Evolutionary conservation across 2,888 invertebrate genomes (phyloP).

Genomic region (Pristionchus japonicus): DNA sequence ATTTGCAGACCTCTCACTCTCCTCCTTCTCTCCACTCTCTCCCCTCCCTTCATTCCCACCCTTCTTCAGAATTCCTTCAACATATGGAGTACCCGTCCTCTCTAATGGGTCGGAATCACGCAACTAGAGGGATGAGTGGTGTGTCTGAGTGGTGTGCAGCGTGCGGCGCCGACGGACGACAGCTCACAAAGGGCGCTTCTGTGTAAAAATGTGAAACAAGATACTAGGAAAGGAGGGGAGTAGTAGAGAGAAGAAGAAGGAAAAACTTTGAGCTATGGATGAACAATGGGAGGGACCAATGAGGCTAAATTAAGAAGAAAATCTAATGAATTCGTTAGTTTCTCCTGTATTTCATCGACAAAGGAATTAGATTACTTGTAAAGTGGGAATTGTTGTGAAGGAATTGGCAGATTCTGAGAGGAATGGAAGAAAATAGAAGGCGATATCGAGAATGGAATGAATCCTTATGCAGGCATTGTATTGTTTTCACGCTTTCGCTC

Average conservation of each 20-base stretch:
- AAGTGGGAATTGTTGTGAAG: background rate
- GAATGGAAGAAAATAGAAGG: background rate
- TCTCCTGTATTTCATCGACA: background rate
- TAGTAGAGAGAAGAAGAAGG: background rate
- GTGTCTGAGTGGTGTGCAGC: background rate
- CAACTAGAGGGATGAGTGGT: background rate
- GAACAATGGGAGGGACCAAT: background rate
- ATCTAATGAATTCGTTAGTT: background rate
- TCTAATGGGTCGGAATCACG: conserved; percentile 13
- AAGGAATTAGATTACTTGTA: background rate
- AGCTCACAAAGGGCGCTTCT: background rate
- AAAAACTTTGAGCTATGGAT: background rate
- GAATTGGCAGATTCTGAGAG: background rate
- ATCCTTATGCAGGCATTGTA: background rate
- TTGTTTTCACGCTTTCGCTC: background rate
- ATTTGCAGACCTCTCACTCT: conserved; percentile 24
- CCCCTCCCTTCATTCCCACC: background rate
- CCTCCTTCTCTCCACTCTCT: background rate
- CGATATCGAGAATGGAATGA: background rate
- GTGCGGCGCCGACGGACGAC: conserved; percentile 2
- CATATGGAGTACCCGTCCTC: background rate
- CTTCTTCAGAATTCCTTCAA: conserved; percentile 6
- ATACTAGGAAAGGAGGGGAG: conserved; percentile 24
- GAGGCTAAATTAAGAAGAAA: background rate
- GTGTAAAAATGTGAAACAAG: conserved; percentile 30